Base-by-base conservation (phyloP, 2,888 invertebrate genomes). In the Drosophila pseudotalamancana region DNA sequence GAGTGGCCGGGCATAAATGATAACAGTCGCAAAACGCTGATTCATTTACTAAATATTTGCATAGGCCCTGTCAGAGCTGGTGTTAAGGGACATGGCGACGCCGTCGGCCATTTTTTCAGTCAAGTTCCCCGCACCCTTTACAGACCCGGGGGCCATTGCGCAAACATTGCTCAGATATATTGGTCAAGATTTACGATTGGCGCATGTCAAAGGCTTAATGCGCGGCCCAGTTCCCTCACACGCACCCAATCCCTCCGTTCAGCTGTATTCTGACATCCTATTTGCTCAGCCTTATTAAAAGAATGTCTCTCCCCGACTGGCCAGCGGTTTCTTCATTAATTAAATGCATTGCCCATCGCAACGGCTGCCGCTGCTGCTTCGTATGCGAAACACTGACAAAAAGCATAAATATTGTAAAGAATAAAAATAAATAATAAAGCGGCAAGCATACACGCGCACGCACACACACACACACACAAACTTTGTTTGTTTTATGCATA, bases 21-120 rank as follows among this genome's bases (percentile, higher is more conserved):
- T 83, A 87, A 86, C 86, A 75, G 77, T 87, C 76, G 77, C 83
- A 87, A 85, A 87, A 72, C 88, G 89, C 89, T 89, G 89, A 89
- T 89, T 89, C 89, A 89, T 89, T 88, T 88, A 87, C 89, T 89
- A 89, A 89, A 89, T 89, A 89, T 89, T 89, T 89, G 87, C 89
- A 88, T 87, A 89, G 85, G 89, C 89, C 89, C 85, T 88, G 87
- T 86, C 88, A 83, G 78, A 70, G 75, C 77, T 83, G 80, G 72
- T 76, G 83, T 81, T 78, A 79, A 77, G 75, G 87, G 79, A 72
- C 85, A 84, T 64, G 78, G 82, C 73, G 71, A 48, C 62, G 73
- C 76, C 68, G 65, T 32, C 57, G 63, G 57, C 50, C 61, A 74
- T 71, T 84, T 73, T 75, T 77, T 57, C 35, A 18, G 12, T 37